Conservation (phyloP, 2,797 vertebrate species). For the Clarias platycephalus region DNA sequence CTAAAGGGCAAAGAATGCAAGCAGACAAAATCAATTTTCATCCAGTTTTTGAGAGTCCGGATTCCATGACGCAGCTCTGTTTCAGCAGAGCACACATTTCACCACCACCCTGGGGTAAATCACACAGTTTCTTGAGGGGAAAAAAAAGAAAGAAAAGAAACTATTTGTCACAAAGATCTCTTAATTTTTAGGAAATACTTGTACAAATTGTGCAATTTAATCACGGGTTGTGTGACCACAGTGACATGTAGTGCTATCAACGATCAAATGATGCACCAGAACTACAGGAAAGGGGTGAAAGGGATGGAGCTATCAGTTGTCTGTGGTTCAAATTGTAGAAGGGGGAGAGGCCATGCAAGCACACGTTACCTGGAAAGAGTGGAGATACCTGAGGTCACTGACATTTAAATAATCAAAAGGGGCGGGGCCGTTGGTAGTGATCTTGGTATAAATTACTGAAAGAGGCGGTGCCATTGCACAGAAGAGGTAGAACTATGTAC, state of each 20-base stretch:
- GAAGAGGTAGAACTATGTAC: background rate
- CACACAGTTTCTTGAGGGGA: background rate
- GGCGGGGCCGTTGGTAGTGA: background rate
- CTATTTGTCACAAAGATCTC: background rate
- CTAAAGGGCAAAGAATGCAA: slow-evolving; percentile 28
- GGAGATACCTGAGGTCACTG: background rate
- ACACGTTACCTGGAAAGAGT: background rate
- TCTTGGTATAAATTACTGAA: background rate
- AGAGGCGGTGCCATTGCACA: too few species aligned
- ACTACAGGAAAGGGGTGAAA: background rate
- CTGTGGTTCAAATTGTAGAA: background rate
- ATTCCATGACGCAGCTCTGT: background rate
- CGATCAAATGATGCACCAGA: background rate
- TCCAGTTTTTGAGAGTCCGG: slow-evolving; percentile 4
- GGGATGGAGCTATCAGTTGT: background rate
- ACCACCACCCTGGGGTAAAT: background rate
- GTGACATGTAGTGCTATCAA: background rate
- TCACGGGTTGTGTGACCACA: too few species aligned
- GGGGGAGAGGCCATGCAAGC: too few species aligned
- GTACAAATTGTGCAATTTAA: background rate
- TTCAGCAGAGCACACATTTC: background rate
- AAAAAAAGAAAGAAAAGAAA: background rate
- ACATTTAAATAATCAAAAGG: background rate
- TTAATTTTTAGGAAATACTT: background rate
- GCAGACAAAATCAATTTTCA: slow-evolving; percentile 33